Evolutionary conservation across 1,140 invertebrate genomes (phyloP), one percentile per base, ranked within the genome.

Genomic region (Cyrtorhinus lividipennis): DNA sequence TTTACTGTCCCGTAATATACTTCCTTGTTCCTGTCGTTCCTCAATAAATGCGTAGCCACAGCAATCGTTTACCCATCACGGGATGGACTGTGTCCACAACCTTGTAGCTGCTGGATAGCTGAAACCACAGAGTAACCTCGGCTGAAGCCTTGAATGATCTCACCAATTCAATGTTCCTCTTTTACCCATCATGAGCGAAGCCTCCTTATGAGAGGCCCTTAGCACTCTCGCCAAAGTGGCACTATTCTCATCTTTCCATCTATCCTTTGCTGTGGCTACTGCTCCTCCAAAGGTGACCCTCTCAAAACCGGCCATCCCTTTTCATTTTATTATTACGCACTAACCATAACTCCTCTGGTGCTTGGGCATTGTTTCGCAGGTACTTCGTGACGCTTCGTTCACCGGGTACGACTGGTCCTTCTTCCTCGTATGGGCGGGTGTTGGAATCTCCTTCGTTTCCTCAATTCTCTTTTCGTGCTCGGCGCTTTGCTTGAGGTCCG

Each of bases 341-440:
- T n/a, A n/a, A n/a, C n/a, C n/a, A n/a, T n/a, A n/a, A 18, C 13
- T 27, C 38, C 26, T 30, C 12, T 30, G n/a, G 23, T 25, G 27
- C 23, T 45, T 61, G 26, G 10, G 20, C 10, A 24, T n/a, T 56
- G 70, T 59, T 69, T 73, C 70, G 67, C 79, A 95, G 90, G 84
- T 90, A 71, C 83, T 94, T 71, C 86, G 85, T 75, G 85, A 90
- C 73, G 86, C 88, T 74, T 84, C 87, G 66, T 82, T 86, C 77
- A 82, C 89, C 72, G 85, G 84, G 77, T 94, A 93, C 78, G 91
- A 93, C 76, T 95, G 91, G 91, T 93, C 90, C 68, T 95, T 94
- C 80, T 88, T 92, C 79, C 82, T 94, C 69, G 90, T 90, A 76
- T 95, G 91, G 92, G 89, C 91, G 76, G 91, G 90, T 74, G 88